These are phyloP conservation scores for Cisticola juncidis DNA, from an alignment of 2,113 vertebrate genomes.

Conservation along the genomic window DNA sequence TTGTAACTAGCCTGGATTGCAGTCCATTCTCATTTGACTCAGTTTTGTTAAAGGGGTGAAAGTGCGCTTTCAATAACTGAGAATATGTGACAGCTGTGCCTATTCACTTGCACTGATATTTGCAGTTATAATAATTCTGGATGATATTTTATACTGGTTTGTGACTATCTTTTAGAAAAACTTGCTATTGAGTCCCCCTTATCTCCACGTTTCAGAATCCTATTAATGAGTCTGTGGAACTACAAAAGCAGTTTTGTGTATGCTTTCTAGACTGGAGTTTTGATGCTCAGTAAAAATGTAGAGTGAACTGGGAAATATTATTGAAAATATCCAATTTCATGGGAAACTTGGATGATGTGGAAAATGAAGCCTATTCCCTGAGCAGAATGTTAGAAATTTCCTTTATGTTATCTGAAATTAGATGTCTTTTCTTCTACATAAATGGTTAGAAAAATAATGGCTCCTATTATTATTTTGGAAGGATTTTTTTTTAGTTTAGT, in stretches of 20 bases:
- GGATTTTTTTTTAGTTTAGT: fast-evolving
- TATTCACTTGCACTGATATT: background rate
- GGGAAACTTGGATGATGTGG: background rate
- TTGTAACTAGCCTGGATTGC: background rate
- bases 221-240: background rate
- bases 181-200: background rate
- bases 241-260: background rate
- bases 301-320: background rate
- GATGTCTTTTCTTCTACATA: background rate
- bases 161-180: background rate
- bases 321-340: background rate
- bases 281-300: background rate
- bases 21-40: background rate
- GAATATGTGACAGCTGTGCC: background rate
- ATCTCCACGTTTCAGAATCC: background rate
- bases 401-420: background rate
- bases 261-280: background rate
- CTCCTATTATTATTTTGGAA: background rate
- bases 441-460: background rate
- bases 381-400: background rate
- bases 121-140: background rate
- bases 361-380: background rate
- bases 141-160: background rate
- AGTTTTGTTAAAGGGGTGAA: background rate
- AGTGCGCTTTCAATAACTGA: background rate